Base-by-base conservation (phyloP, 2,888 invertebrate species). In the Ornithoptera priamus region DNA sequence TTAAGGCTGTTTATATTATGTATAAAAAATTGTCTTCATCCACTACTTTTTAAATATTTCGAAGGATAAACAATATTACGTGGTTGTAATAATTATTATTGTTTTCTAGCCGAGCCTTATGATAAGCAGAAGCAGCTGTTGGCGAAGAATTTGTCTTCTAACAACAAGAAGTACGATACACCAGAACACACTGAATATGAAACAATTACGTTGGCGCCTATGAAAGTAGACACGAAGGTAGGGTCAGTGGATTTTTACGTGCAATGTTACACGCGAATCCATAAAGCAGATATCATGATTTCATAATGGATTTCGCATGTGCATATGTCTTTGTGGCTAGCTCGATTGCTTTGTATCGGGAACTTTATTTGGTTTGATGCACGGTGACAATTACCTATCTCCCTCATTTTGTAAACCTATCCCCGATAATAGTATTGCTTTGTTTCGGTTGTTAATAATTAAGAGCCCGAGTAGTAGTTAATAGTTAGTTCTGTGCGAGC, bases 91-190 rank as follows among this genome's bases (percentile, higher is more conserved):
- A 22, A 22, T 24, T 12, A 22, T 58, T 20, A 18, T 20, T 53
- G 2, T 58, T 0, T 78, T 76, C 60, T 74, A 87, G 85, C 74
- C 6, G 75, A 80, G 72, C 73, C 83, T 62, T 78, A 81, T 42
- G 87, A 86, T 46, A 84, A 80, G 65, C 78, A 78, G 65, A 86
- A 82, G 72, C 81, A 81, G n/a, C 75, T 61, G 61, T 75, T 77
- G 36, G 72, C 77, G 8, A 87, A 85, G 73, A 86, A 85, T 74
- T 71, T 83, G 72, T 82, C 84, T 46, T 75, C 84, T 17, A 79
- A 70, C 59, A 75, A 72, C 50, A 85, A 84, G 70, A 84, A 76
- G 73, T 81, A 81, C 73, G 80, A 73, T 2, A 73, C 78, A 30
- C 80, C 84, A 39, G 81, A 85, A 2, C 30, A 58, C 57, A 42